phyloP scores from a whole-genome alignment of 2,113 vertebrate species.

The Bubo scandiacus region DNA sequence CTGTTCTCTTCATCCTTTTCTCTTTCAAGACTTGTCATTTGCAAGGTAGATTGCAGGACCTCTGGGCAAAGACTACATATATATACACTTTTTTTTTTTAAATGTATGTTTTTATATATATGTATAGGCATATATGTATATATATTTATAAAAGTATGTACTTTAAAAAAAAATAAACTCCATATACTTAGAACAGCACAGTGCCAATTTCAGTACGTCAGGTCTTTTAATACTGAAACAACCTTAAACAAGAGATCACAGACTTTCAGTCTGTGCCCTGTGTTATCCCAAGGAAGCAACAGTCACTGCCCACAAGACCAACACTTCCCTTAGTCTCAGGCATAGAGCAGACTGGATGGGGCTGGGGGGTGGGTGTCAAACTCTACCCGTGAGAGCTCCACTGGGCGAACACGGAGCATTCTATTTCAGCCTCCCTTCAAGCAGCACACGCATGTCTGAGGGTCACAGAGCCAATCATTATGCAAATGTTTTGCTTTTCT shows the following conservation, averaged over 20 bases:
- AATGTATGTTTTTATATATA: neutral
- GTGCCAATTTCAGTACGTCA: neutral
- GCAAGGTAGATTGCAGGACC: neutral
- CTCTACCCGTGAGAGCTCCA: neutral
- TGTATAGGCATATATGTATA: neutral
- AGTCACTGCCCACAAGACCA: no score
- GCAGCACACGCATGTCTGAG: accelerated
- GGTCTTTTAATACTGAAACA: neutral
- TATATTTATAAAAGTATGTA: neutral
- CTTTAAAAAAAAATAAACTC: neutral
- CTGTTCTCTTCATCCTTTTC: neutral
- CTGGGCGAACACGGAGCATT: neutral
- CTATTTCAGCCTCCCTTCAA: neutral
- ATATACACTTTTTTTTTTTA: no score
- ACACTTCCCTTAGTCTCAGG: no score
- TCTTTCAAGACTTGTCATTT: neutral
- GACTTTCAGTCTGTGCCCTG: neutral
- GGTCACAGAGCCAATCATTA: neutral
- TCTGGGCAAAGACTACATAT: neutral
- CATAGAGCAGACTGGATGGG: neutral
- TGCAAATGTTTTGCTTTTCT: neutral
- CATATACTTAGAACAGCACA: neutral
- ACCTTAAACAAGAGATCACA: neutral
- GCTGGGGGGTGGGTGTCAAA: neutral
- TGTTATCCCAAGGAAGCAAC: neutral